Evolutionary conservation across 2,797 vertebrate genomes (phyloP), one percentile per base, ranked within the genome.

Genomic region (Picus viridis): DNA sequence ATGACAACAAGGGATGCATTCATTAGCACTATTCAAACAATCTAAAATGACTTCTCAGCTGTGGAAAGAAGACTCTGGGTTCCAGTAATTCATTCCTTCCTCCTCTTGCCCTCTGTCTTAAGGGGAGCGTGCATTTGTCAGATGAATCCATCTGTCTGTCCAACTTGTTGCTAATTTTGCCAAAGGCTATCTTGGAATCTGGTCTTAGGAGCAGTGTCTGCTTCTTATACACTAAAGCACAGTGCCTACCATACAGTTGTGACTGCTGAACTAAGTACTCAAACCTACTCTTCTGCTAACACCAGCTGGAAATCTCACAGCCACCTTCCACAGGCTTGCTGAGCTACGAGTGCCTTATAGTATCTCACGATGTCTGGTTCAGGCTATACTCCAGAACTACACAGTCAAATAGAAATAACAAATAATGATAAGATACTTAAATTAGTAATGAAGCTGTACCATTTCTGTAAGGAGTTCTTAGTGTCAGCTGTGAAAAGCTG

Each of bases 201-300:
- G 36, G 12, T 82, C 34, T 70, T 57, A n/a, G 30, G 43, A 45
- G 36, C 43, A 27, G 24, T 15, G 5, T n/a, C 59, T 69, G 30
- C 54, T 68, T 57, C 74, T 82, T 57, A 34, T 23, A 59, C 13
- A 20, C 15, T 23, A 58, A 77, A 54, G 24, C 41, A 10, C 49
- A 57, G 34, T 1, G 57, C 39, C 67, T 27, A 34, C 47, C 0
- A 0, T 27, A 30, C 53, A 70, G 9, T 29, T 79, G 30, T 16
- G 49, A 30, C 64, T 69, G 43, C 68, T 79, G 34, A 83, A 20
- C 27, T 16, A 43, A 80, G 30, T 32, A 29, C 12, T 73, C 53
- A 20, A 65, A 41, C 30, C 29, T 23, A 39, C 23, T 49, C 19
- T 57, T 43, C 39, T 65, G 58, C 61, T 67, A n/a, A 68, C 79